These are phyloP conservation scores for Epinotia nisella DNA, from an alignment of 2,888 invertebrate species.

Conservation along the genomic window DNA sequence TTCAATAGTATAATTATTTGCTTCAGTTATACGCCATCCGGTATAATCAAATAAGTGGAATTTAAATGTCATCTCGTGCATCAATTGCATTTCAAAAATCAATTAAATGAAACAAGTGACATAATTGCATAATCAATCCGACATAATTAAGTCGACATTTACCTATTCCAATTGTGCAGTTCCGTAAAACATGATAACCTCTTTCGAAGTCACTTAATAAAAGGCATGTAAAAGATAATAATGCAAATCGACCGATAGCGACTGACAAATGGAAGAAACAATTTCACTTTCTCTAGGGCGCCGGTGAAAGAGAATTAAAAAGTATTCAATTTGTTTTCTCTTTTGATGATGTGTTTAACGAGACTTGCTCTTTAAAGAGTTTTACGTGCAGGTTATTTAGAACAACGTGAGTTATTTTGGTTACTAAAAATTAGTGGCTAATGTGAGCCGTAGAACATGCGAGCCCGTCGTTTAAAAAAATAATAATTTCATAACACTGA, in stretches of 20 bases:
- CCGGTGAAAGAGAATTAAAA: slow-evolving; percentile 18
- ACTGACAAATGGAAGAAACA: slow-evolving; percentile 24
- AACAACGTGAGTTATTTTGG: neutral
- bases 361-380: neutral
- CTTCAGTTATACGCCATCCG: no score
- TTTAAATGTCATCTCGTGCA: no score
- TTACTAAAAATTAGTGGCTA: no score
- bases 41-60: no score
- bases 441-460: no score
- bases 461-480: no score
- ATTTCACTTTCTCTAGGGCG: slow-evolving; percentile 38
- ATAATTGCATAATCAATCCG: neutral
- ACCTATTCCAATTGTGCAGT: slow-evolving; percentile 12
- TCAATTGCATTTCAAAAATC: no score
- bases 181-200: slow-evolving; percentile 22
- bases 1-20: no score
- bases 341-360: neutral
- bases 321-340: slow-evolving; percentile 16
- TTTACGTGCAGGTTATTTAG: neutral
- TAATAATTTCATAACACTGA: no score
- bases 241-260: slow-evolving; percentile 28
- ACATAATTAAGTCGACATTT: slow-evolving; percentile 3
- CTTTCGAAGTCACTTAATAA: slow-evolving; percentile 23
- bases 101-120: neutral
- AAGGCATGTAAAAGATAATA: slow-evolving; percentile 28